Evolutionary conservation across 2,797 vertebrate species (phyloP).

Genomic region (Petrocephalus schoutedeni): DNA sequence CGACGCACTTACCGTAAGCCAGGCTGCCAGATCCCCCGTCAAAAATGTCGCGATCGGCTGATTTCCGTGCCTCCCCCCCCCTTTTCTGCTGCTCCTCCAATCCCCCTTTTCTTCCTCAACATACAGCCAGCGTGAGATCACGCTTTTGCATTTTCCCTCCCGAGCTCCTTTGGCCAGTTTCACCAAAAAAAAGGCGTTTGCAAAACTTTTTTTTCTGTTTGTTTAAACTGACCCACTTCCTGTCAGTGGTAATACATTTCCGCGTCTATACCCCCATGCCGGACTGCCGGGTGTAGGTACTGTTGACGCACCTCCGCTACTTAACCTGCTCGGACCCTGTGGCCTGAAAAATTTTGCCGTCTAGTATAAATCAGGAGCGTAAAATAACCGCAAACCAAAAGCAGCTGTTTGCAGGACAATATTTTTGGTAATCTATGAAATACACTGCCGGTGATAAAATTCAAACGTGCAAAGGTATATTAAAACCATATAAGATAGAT

Average conservation of each 20-base stretch:
- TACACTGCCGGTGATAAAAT: background rate
- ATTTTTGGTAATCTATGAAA: background rate
- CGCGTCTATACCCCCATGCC: conserved; percentile 8
- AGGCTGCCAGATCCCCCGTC: conserved; percentile 1
- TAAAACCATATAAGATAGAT: no score
- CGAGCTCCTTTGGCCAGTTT: background rate
- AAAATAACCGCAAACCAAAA: background rate
- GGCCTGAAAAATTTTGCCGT: background rate
- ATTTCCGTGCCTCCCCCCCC: conserved; percentile 8
- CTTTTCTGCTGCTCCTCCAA: background rate
- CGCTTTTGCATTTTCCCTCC: background rate
- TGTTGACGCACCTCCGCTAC: background rate
- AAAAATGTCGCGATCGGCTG: conserved; percentile 12
- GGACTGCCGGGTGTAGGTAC: background rate
- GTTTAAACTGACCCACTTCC: conserved; percentile 52
- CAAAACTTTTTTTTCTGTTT: conserved; percentile 13
- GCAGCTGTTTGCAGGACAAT: background rate
- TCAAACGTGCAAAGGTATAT: background rate
- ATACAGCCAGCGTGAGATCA: background rate
- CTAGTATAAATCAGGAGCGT: background rate
- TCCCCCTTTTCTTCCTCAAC: background rate
- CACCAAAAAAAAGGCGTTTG: background rate
- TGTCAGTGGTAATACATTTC: conserved; percentile 59
- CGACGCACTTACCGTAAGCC: background rate
- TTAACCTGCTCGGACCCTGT: background rate